Conservation (phyloP, 2,113 vertebrate genomes). For the Eudorcas thomsonii region DNA sequence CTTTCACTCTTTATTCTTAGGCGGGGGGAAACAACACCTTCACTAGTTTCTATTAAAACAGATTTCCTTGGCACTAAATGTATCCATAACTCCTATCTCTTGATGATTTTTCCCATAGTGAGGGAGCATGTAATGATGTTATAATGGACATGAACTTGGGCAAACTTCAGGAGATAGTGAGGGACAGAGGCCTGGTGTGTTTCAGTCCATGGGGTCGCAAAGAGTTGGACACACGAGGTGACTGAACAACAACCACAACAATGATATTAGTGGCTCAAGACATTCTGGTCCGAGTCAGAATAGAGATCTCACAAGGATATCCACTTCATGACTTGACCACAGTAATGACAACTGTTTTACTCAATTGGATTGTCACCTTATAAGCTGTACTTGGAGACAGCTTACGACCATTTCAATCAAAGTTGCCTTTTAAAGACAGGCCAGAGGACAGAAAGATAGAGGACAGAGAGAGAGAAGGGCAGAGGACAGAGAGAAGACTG, state of each 20-base stretch:
- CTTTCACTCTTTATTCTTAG: neutral
- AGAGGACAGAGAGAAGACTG: neutral
- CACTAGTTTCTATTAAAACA: conserved; percentile 32
- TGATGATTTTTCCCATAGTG: neutral
- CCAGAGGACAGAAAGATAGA: neutral
- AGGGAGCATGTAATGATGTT: neutral
- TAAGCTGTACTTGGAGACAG: neutral
- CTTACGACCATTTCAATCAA: neutral
- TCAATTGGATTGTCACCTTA: neutral
- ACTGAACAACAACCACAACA: neutral
- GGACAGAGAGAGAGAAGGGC: neutral
- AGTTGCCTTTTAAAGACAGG: neutral
- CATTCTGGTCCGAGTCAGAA: neutral
- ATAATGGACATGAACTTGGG: neutral
- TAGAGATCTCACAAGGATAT: neutral
- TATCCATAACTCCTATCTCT: neutral
- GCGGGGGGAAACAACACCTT: neutral
- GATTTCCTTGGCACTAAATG: neutral
- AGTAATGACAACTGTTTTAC: neutral
- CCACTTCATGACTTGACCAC: neutral
- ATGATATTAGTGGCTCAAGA: neutral
- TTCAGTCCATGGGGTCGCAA: neutral
- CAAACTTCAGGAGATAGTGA: neutral
- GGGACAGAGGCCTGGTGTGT: neutral
- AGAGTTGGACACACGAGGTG: neutral